Evolutionary conservation across 2,888 invertebrate species (phyloP).

Genomic region (Macroteleia sp.): DNA sequence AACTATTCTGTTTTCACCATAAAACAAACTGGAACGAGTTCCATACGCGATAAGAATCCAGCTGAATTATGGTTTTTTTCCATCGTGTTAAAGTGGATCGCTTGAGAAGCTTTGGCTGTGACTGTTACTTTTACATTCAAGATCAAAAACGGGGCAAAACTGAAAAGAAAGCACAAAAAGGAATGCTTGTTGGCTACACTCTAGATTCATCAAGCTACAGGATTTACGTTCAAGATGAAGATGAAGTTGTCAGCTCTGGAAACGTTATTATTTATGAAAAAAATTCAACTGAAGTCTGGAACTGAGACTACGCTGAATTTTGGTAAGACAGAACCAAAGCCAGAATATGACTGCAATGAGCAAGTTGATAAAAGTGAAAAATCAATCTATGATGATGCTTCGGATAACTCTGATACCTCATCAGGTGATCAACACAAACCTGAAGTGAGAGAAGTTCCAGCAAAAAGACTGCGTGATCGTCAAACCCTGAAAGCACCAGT

Average conservation of each 20-base stretch:
- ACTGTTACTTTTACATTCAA: not conserved
- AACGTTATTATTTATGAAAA: not conserved
- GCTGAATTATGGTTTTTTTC: too few relatives aligned
- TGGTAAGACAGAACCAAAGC: too few relatives aligned
- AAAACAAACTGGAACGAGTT: too few relatives aligned
- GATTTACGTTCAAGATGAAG: not conserved
- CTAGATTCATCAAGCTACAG: conserved; percentile 62
- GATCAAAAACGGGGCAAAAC: not conserved
- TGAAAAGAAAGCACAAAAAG: conserved; percentile 1
- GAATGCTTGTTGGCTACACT: conserved; percentile 68
- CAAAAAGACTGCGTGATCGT: not conserved
- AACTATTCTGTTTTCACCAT: too few relatives aligned
- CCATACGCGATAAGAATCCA: too few relatives aligned
- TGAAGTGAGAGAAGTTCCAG: not conserved
- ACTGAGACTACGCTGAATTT: not conserved
- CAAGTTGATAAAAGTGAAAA: not conserved
- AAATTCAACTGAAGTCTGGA: not conserved
- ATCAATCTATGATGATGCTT: too few relatives aligned
- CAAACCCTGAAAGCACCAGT: not conserved
- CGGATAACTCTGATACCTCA: too few relatives aligned
- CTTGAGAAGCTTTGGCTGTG: too few relatives aligned
- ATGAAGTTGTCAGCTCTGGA: too few relatives aligned
- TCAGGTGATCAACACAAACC: too few relatives aligned
- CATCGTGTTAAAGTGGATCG: too few relatives aligned
- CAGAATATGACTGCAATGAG: not conserved